Conservation (phyloP, 92 coral and sea anemone species). For the Epizoanthus scotinus region DNA sequence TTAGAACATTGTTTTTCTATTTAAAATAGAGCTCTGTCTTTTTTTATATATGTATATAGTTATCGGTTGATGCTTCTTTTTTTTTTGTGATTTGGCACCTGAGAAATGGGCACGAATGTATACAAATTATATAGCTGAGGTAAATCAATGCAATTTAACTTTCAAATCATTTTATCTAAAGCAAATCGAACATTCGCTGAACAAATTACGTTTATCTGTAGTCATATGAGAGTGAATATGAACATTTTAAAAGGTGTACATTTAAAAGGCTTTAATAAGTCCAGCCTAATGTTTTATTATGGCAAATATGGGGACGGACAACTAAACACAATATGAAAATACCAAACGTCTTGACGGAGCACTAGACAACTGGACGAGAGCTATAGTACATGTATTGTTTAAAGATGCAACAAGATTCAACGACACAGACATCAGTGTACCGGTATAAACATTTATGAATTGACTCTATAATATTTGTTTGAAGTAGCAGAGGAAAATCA, state of each 20-base stretch:
- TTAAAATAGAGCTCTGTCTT: neutral
- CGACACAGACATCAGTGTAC: too few relatives aligned
- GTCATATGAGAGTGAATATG: neutral
- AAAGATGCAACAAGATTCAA: too few relatives aligned
- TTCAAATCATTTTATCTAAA: neutral
- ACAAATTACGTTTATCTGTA: neutral
- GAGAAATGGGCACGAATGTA: neutral
- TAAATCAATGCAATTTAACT: neutral
- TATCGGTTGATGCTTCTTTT: slow-evolving; percentile 13
- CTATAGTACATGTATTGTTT: too few relatives aligned
- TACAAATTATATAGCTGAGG: neutral
- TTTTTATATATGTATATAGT: neutral
- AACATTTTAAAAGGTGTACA: neutral
- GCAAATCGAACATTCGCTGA: neutral
- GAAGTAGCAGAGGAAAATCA: too few relatives aligned
- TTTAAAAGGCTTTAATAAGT: neutral
- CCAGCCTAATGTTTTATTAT: neutral
- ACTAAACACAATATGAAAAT: neutral
- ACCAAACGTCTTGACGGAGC: too few relatives aligned
- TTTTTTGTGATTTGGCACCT: neutral
- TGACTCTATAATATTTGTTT: too few relatives aligned
- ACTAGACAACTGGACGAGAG: too few relatives aligned
- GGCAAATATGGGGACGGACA: neutral
- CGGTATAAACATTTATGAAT: too few relatives aligned
- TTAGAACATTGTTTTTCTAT: neutral